Evolutionary conservation across 2,888 invertebrate species (phyloP).

Genomic region (Tineola bisselliella): DNA sequence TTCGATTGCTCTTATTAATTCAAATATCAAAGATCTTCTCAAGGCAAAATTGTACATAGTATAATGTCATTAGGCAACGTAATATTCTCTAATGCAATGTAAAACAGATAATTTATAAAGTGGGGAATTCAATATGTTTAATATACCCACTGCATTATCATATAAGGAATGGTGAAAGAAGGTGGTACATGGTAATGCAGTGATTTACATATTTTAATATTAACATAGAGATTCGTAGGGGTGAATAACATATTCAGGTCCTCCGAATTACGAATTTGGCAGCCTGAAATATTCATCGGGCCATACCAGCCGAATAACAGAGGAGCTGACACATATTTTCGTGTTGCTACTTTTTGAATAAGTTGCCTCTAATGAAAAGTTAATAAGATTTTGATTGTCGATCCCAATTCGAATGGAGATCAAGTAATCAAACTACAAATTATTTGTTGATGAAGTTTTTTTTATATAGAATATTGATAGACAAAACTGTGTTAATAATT

Average conservation of each 20-base stretch:
- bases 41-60: too few species aligned
- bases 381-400: background rate
- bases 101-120: background rate
- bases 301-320: slow-evolving; percentile 13
- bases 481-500: too few species aligned
- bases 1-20: too few species aligned
- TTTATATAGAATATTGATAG: too few species aligned
- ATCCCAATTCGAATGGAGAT: too few species aligned
- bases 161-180: slow-evolving; percentile 22
- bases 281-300: slow-evolving; percentile 43
- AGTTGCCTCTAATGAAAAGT: background rate
- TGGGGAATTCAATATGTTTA: slow-evolving; percentile 10
- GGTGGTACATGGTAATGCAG: slow-evolving; percentile 40
- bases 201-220: slow-evolving; percentile 60
- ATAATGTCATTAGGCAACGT: background rate
- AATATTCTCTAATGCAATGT: background rate
- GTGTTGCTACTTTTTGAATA: background rate
- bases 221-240: slow-evolving; percentile 31
- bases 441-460: too few species aligned
- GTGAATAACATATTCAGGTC: slow-evolving; percentile 28
- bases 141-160: slow-evolving; percentile 12
- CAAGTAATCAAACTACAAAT: too few species aligned
- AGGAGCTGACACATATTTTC: slow-evolving; percentile 13
- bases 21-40: too few species aligned
- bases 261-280: slow-evolving; percentile 39